These are phyloP conservation scores for Calliphora vicina DNA, from an alignment of 1,140 invertebrate genomes.

Conservation along the genomic window DNA sequence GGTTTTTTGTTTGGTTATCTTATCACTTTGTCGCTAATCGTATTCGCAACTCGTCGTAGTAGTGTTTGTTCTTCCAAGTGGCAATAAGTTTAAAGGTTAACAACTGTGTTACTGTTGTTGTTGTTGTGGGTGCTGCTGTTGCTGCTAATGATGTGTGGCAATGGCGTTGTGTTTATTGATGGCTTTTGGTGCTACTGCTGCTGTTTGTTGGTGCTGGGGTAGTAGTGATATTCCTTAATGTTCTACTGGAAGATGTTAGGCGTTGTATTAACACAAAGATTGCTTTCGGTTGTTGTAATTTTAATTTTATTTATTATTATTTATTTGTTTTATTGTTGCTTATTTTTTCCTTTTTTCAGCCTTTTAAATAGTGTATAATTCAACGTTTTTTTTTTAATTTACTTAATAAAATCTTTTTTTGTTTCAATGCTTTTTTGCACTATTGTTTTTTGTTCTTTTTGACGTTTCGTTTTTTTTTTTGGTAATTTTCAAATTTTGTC, in stretches of 20 bases:
- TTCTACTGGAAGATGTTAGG: constrained; percentile 7
- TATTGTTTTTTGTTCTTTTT: background rate
- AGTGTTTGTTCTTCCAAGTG: background rate
- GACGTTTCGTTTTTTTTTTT: background rate
- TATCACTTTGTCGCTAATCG: background rate
- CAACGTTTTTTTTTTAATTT: background rate
- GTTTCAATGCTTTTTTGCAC: background rate
- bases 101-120: too few relatives aligned
- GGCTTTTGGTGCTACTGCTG: background rate
- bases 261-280: constrained; percentile 30
- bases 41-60: background rate
- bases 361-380: background rate
- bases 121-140: background rate
- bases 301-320: background rate
- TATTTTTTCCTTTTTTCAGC: background rate
- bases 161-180: background rate
- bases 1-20: background rate
- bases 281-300: background rate
- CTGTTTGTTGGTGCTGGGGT: background rate
- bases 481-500: background rate
- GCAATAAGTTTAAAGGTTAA: constrained; percentile 18
- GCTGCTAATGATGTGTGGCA: background rate
- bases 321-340: background rate
- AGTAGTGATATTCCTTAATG: constrained; percentile 1
- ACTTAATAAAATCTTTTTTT: background rate